phyloP scores from a whole-genome alignment of 1,140 invertebrate genomes.

The Neodiprion fabricii region DNA sequence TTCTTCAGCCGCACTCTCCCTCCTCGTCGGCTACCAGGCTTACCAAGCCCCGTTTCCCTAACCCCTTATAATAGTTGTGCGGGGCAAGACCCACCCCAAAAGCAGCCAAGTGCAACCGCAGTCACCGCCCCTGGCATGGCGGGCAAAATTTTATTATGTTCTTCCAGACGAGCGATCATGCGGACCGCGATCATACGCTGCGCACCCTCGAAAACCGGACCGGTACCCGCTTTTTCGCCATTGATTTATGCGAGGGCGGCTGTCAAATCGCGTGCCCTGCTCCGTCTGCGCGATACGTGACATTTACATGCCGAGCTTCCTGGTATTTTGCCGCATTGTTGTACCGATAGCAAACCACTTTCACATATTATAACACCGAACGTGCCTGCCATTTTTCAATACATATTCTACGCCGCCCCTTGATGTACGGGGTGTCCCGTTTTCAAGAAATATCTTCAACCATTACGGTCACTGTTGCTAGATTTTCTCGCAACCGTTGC shows the following conservation, averaged over 20 bases:
- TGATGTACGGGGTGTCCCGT: too few relatives aligned
- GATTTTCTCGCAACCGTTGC: too few relatives aligned
- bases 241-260: not conserved
- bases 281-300: not conserved
- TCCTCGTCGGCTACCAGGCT: conserved; percentile 25
- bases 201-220: not conserved
- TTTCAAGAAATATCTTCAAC: too few relatives aligned
- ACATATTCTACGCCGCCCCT: too few relatives aligned
- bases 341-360: not conserved
- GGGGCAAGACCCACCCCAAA: conserved; percentile 38
- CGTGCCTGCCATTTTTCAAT: too few relatives aligned
- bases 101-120: conserved; percentile 37
- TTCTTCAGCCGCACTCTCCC: conserved; percentile 35
- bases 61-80: conserved; percentile 14
- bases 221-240: not conserved
- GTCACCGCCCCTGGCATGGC: conserved; percentile 43
- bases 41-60: conserved; percentile 12
- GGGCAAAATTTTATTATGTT: conserved; percentile 43
- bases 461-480: too few relatives aligned
- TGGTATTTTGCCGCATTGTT: not conserved
- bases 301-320: not conserved
- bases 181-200: too few relatives aligned
- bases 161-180: conserved; percentile 35
- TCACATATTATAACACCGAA: too few relatives aligned
- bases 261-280: not conserved